These are phyloP conservation scores for Porites rus DNA, from an alignment of 92 coral and sea anemone genomes.

Conservation along the genomic window DNA sequence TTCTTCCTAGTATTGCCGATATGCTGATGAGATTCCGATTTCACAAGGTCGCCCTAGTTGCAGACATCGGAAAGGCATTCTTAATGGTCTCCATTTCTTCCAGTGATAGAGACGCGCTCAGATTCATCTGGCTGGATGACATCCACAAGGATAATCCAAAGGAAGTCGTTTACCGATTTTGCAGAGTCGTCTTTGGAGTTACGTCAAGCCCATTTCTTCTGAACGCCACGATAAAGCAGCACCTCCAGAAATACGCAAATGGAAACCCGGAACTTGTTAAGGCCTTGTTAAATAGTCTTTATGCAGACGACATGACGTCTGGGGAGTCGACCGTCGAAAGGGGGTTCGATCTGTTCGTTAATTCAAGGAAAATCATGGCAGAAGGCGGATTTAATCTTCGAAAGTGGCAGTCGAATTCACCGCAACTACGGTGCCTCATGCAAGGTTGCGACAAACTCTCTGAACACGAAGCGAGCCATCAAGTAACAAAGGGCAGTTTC, in stretches of 20 bases:
- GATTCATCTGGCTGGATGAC: conserved; percentile 42
- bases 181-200: conserved; percentile 64
- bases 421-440: conserved; percentile 28
- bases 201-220: background rate
- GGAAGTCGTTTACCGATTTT: conserved; percentile 49
- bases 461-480: conserved; percentile 9
- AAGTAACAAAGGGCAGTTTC: background rate
- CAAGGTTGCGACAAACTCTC: conserved; percentile 3
- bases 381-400: conserved; percentile 63
- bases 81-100: conserved; percentile 10
- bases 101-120: conserved; percentile 20
- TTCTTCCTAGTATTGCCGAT: conserved; percentile 20
- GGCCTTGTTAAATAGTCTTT: conserved; percentile 24
- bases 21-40: conserved; percentile 41
- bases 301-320: conserved; percentile 41
- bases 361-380: conserved; percentile 42
- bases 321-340: conserved; percentile 38
- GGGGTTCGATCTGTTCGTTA: conserved; percentile 46
- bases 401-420: conserved; percentile 43
- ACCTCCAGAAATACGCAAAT: conserved; percentile 7
- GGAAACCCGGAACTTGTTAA: conserved; percentile 46
- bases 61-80: conserved; percentile 46
- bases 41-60: conserved; percentile 22
- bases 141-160: background rate
- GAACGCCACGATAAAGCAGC: conserved; percentile 32